Conservation (phyloP, 2,113 vertebrate species). For the Galbula dea region DNA sequence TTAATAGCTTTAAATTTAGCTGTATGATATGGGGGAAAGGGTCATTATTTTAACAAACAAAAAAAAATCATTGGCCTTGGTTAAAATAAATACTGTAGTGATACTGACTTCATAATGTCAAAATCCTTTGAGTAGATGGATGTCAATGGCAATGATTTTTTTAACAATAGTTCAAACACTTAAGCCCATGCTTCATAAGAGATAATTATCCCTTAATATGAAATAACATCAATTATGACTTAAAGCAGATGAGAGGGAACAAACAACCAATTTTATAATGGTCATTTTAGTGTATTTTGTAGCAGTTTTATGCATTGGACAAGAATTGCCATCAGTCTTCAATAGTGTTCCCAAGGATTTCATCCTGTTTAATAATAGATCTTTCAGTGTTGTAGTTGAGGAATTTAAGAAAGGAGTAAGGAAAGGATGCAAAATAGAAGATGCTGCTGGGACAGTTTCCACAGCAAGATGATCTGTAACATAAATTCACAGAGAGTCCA, state of each 20-base stretch:
- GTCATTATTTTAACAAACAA: background rate
- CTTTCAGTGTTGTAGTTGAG: background rate
- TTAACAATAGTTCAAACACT: background rate
- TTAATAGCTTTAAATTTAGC: background rate
- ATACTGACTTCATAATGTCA: background rate
- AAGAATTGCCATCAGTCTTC: background rate
- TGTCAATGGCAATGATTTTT: background rate
- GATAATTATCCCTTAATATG: background rate
- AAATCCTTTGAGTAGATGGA: background rate
- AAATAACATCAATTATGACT: background rate
- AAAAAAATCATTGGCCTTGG: background rate
- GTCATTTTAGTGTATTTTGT: background rate
- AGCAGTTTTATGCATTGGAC: background rate
- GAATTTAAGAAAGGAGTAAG: background rate
- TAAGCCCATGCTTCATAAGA: background rate
- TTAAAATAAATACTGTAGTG: background rate
- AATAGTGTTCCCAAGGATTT: background rate
- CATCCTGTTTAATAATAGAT: background rate
- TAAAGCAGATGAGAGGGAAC: background rate
- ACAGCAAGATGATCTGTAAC: background rate
- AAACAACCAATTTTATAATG: background rate
- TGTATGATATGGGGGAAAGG: background rate
- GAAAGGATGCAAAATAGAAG: background rate
- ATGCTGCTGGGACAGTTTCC: background rate
- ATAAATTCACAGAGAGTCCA: background rate